Evolutionary conservation across 2,113 vertebrate genomes (phyloP).

Genomic region (Coregonus clupeaformis): DNA sequence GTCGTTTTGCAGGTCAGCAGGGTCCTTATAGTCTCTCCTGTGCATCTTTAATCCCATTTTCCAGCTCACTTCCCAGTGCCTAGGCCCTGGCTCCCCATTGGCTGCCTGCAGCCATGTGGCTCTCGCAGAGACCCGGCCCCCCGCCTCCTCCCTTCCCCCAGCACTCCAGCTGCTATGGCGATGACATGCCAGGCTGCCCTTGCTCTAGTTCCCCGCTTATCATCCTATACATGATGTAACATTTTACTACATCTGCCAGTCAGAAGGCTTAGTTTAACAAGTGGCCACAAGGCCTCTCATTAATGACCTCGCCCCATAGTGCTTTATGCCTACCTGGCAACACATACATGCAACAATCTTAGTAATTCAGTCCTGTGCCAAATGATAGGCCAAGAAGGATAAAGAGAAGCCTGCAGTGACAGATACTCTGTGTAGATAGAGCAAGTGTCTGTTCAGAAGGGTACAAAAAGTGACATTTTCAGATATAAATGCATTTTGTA

Average conservation of each 20-base stretch:
- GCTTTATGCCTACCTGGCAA: background rate
- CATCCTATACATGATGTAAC: background rate
- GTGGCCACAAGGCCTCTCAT: background rate
- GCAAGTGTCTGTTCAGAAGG: slow-evolving; percentile 8
- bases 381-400: background rate
- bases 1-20: too few relatives aligned
- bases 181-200: background rate
- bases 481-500: too few relatives aligned
- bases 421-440: background rate
- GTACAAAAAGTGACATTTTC: background rate
- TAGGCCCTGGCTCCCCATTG: slow-evolving; percentile 26
- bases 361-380: background rate
- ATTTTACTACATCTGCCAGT: slow-evolving; percentile 1
- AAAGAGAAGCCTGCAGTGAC: background rate
- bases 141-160: slow-evolving; percentile 5
- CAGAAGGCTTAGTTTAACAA: background rate
- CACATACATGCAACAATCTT: background rate
- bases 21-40: background rate
- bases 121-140: slow-evolving; percentile 4
- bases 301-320: background rate
- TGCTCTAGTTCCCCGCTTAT: background rate
- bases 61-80: slow-evolving; percentile 44
- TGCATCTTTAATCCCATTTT: slow-evolving; percentile 52
- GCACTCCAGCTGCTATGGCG: slow-evolving; percentile 23
- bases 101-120: slow-evolving; percentile 30